Base-by-base conservation (phyloP, 2,797 vertebrate species). In the Calcarius lapponicus region DNA sequence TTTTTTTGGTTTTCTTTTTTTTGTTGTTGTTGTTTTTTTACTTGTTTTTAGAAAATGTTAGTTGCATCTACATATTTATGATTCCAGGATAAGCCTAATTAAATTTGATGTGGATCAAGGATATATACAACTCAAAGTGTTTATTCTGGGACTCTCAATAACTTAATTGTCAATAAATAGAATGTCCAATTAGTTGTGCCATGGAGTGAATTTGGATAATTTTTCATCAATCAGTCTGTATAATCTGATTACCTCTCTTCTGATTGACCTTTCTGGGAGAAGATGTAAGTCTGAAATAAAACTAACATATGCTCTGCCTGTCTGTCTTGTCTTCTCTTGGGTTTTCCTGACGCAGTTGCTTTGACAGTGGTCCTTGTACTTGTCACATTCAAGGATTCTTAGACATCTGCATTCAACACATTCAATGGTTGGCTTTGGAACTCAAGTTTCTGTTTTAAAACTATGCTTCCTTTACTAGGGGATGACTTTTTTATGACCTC, bases 121-220 rank as follows among this genome's bases (percentile, higher is more conserved):
- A 80, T 86, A 86, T 81, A 76, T 90, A 60, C 50, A 81, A 34
- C 50, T 88, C 40, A n/a, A 70, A 73, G 72, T 69, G 66, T 88
- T 92, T 95, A 78, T 95, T 95, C 92, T 78, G 60, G 58, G 65
- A 66, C 71, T 90, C 13, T 29, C 45, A 86, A 53, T 92, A 94
- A 93, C 73, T 61, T 91, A 92, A 95, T 93, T 96, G 70, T 79
- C 90, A 71, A 71, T 93, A 95, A 92, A 85, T 43, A 66, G 58
- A 80, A 53, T 7, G 14, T 78, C 64, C 40, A 78, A 76, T 81
- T 91, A 86, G 75, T 78, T 95, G 75, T 86, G 40, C 54, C 62
- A 28, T 88, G 76, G 81, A 47, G 81, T 71, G 86, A 93, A 82
- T 95, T 91, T 94, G 67, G 73, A 54, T 97, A 92, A 95, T 85